Evolutionary conservation across 2,888 invertebrate genomes (phyloP).

Genomic region (Caprella mutica): DNA sequence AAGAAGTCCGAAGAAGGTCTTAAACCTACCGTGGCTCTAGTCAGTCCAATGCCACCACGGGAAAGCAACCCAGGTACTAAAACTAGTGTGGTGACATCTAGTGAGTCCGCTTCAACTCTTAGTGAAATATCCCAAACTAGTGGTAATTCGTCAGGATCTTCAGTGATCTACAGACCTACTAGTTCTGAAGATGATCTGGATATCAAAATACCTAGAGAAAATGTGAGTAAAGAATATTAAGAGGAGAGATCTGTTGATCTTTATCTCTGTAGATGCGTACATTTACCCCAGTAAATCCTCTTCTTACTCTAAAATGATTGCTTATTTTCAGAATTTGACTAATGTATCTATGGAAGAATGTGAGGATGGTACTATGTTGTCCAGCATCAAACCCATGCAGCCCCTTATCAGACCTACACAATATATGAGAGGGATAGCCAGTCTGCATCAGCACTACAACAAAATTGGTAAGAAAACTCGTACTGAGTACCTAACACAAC

Average conservation of each 20-base stretch:
- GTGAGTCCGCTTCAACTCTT: slow-evolving; percentile 42
- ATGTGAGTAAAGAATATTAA: slow-evolving; percentile 26
- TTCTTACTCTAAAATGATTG: background rate
- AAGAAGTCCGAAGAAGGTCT: slow-evolving; percentile 28
- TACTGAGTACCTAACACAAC: too few species aligned
- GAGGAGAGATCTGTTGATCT: background rate
- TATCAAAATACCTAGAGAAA: slow-evolving; percentile 28
- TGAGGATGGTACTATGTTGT: slow-evolving; percentile 49
- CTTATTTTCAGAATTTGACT: too few species aligned
- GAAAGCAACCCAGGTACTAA: too few species aligned
- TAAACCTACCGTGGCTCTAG: slow-evolving; percentile 47
- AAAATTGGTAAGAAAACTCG: too few species aligned
- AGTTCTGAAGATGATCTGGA: slow-evolving; percentile 27
- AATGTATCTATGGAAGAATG: slow-evolving; percentile 53
- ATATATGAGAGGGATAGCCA: slow-evolving; percentile 35
- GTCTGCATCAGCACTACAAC: slow-evolving; percentile 35
- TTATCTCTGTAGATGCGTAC: background rate
- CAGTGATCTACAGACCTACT: slow-evolving; percentile 51
- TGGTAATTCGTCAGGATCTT: slow-evolving; percentile 55
- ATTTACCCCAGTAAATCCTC: background rate
- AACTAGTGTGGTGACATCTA: slow-evolving; percentile 37
- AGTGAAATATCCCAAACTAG: slow-evolving; percentile 56
- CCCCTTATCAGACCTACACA: slow-evolving; percentile 50
- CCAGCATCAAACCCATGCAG: slow-evolving; percentile 82
- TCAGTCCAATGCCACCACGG: slow-evolving; percentile 61